Evolutionary conservation across 1,140 invertebrate genomes (phyloP).

Genomic region (Steinernema feltiae): DNA sequence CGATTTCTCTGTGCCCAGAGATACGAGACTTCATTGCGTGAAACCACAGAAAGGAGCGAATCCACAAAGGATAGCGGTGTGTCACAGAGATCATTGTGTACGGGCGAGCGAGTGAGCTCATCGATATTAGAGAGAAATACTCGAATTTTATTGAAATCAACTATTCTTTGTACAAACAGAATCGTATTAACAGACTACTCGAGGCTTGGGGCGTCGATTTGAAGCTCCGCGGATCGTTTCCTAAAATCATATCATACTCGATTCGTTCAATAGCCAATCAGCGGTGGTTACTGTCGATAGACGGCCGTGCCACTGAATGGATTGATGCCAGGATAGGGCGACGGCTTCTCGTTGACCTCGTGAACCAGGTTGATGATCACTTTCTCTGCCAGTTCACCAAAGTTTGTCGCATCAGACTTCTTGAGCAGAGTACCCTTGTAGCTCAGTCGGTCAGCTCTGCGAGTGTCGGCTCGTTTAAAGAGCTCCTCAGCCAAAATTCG

Average conservation of each 20-base stretch:
- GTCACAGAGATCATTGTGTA: no score
- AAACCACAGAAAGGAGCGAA: no score
- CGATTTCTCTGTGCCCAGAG: no score
- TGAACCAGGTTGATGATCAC: constrained; percentile 1
- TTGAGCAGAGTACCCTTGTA: neutral
- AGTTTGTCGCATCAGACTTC: neutral
- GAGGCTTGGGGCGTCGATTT: neutral
- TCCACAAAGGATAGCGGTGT: no score
- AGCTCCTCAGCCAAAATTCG: neutral
- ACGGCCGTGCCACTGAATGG: neutral
- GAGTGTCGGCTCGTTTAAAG: neutral
- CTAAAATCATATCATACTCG: neutral
- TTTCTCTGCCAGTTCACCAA: neutral
- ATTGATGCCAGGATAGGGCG: neutral
- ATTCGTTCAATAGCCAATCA: neutral
- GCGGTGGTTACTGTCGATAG: neutral
- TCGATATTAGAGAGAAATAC: no score
- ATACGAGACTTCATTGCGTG: no score
- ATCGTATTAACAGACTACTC: neutral
- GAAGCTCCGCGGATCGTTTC: neutral
- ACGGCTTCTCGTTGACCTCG: neutral
- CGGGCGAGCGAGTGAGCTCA: no score
- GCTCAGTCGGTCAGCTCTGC: neutral
- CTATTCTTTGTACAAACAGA: neutral
- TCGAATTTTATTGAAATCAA: no score